Percentiles rank a stretch among this genome's conserved stretches.
phyloP scores from a whole-genome alignment of 2,888 invertebrate genomes.

The Syrphus vitripennis region DNA sequence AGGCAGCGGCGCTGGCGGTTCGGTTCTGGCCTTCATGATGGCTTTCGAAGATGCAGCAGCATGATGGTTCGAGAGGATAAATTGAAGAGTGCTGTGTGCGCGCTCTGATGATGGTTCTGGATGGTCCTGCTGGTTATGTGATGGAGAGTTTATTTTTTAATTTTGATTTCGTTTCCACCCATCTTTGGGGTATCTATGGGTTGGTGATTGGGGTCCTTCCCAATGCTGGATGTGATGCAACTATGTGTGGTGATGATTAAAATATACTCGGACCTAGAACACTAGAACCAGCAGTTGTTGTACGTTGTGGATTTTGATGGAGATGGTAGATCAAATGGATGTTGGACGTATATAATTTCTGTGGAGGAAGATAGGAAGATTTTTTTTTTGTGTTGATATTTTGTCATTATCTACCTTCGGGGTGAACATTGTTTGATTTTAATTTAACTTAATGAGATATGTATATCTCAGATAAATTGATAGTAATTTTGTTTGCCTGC shows the following conservation, averaged over 20 bases:
- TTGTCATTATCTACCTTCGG: conserved; percentile 45
- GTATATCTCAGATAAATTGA: conserved; percentile 69
- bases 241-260: background rate
- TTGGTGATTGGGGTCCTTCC: background rate
- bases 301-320: background rate
- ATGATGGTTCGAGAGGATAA: background rate
- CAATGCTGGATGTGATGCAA: conserved; percentile 2
- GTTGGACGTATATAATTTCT: background rate
- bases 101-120: background rate
- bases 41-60: background rate
- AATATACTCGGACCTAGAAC: background rate
- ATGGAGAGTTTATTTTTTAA: conserved; percentile 56
- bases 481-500: conserved; percentile 60
- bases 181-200: conserved; percentile 21
- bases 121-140: background rate
- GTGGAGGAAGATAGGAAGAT: background rate
- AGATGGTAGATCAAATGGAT: background rate
- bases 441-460: conserved; percentile 67
- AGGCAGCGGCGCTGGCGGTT: background rate
- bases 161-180: conserved; percentile 61
- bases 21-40: background rate
- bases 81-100: background rate
- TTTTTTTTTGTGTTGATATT: conserved; percentile 2
- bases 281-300: background rate
- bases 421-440: conserved; percentile 69